A percentile compares a stretch with the other conserved stretches of the same genome.
These are phyloP conservation scores for Neosalanx taihuensis DNA, from an alignment of 2,797 vertebrate species.

Conservation along the genomic window DNA sequence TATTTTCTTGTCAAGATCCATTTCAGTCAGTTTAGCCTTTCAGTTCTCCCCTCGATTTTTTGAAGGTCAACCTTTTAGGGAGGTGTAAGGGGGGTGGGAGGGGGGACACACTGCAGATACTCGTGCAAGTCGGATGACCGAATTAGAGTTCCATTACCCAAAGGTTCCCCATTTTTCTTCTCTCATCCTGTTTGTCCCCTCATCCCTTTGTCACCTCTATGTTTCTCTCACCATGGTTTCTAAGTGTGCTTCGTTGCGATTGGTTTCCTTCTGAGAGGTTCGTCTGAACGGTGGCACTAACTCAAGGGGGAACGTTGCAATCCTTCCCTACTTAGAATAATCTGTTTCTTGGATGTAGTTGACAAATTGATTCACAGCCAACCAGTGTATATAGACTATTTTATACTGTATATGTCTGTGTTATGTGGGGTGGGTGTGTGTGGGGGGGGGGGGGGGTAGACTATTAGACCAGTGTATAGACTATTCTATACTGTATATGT, in stretches of 20 bases:
- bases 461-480: too few relatives aligned
- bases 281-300: neutral
- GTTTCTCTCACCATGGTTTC: neutral
- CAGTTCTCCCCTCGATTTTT: neutral
- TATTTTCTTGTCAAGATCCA: too few relatives aligned
- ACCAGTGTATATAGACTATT: too few relatives aligned
- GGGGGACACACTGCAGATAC: neutral
- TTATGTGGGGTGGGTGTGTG: constrained; percentile 2
- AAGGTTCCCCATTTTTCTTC: neutral
- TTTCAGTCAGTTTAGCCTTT: too few relatives aligned
- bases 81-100: too few relatives aligned
- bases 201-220: neutral
- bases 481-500: neutral
- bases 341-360: neutral
- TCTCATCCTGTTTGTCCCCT: too few relatives aligned
- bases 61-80: neutral
- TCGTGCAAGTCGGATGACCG: neutral
- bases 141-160: neutral
- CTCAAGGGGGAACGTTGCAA: neutral
- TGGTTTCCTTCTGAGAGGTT: neutral
- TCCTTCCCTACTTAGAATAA: neutral
- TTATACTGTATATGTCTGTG: neutral
- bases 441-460: neutral
- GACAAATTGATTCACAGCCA: too few relatives aligned
- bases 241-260: neutral